Evolutionary conservation across 2,888 invertebrate species (phyloP).

Genomic region (Cryptus armator): DNA sequence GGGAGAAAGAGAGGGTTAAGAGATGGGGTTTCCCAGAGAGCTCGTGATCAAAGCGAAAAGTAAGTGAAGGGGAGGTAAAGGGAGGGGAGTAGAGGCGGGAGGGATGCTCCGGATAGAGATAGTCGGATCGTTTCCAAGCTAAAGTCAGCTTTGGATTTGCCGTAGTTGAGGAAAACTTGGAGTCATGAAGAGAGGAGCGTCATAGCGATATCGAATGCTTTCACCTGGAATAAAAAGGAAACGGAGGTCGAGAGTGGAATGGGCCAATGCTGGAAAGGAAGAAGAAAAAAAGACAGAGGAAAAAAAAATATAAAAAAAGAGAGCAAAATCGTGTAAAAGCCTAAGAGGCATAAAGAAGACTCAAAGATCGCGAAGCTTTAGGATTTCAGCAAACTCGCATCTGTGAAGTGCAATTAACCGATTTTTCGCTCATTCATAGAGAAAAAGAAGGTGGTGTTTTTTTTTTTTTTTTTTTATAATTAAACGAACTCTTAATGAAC

Average conservation of each 20-base stretch:
- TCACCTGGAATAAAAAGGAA: slow-evolving; percentile 53
- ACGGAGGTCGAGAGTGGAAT: slow-evolving; percentile 14
- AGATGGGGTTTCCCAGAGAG: neutral
- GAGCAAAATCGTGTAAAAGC: slow-evolving; percentile 13
- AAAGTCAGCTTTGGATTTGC: slow-evolving; percentile 56
- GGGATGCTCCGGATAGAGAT: slow-evolving; percentile 28
- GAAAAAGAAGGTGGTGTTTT: neutral
- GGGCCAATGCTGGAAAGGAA: neutral
- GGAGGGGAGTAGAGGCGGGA: neutral
- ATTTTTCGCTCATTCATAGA: neutral
- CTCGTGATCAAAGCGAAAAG: slow-evolving; percentile 72
- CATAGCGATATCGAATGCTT: slow-evolving; percentile 68
- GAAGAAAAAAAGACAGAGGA: slow-evolving; percentile 11
- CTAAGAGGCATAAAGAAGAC: slow-evolving; percentile 18
- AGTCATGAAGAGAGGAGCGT: slow-evolving; percentile 59
- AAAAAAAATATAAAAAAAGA: slow-evolving; percentile 28
- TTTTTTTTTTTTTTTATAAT: neutral
- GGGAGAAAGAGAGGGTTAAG: neutral
- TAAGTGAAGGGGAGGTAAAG: slow-evolving; percentile 69
- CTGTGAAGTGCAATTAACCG: slow-evolving; percentile 1
- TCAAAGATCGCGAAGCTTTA: slow-evolving; percentile 20
- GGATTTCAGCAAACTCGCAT: neutral
- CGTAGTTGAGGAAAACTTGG: slow-evolving; percentile 52
- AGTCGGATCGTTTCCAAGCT: slow-evolving; percentile 50
- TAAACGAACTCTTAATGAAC: neutral